phyloP scores from a whole-genome alignment of 2,113 vertebrate species.

The Rhabdornis inornatus region DNA sequence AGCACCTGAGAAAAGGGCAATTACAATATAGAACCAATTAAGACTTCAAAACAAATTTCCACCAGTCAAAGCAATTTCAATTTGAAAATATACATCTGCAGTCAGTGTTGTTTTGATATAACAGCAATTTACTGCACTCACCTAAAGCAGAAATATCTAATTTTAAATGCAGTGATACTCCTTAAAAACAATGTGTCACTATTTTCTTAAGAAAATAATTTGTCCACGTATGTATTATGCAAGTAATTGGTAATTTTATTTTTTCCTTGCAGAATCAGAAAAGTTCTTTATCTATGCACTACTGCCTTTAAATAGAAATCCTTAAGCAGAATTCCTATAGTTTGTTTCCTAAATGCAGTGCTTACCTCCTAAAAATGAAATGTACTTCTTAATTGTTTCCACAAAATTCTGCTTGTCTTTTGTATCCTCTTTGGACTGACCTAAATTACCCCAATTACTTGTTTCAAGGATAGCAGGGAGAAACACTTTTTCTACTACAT shows the following conservation, averaged over 20 bases:
- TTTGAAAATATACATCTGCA: not conserved
- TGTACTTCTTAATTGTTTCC: slow-evolving; percentile 71
- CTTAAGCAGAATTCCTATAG: not conserved
- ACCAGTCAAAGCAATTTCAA: not conserved
- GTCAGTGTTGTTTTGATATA: not conserved
- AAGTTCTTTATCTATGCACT: not conserved
- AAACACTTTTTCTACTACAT: slow-evolving; percentile 66
- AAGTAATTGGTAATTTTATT: not conserved
- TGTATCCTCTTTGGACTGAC: slow-evolving; percentile 71
- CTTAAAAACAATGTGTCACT: not conserved
- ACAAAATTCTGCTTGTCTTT: slow-evolving; percentile 72
- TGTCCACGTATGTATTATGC: not conserved
- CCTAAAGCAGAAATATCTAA: not conserved
- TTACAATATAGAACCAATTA: not conserved
- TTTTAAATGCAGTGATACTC: not conserved
- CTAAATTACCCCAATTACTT: slow-evolving; percentile 77
- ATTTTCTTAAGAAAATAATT: not conserved
- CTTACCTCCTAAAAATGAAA: slow-evolving; percentile 80
- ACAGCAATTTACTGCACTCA: not conserved
- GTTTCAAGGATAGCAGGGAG: slow-evolving; percentile 73
- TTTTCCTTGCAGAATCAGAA: not conserved
- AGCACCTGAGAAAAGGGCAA: slow-evolving; percentile 57
- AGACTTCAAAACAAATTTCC: not conserved
- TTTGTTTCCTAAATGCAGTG: not conserved
- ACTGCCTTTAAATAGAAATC: not conserved